Evolutionary conservation across 2,888 invertebrate genomes (phyloP).

Genomic region (Flexamia atlantica): DNA sequence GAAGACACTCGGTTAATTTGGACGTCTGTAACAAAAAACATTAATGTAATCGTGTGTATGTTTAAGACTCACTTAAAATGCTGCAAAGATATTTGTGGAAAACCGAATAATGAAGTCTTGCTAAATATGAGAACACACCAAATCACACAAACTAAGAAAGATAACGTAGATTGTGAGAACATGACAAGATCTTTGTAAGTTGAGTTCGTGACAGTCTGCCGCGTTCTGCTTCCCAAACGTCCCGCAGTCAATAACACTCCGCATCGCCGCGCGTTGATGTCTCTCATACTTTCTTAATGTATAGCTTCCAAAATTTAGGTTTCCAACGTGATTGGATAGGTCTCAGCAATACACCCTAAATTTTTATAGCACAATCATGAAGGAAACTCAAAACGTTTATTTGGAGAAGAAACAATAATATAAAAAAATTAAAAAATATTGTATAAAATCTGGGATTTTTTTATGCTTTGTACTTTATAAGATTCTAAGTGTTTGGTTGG

Average conservation of each 20-base stretch:
- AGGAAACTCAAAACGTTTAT: too few species aligned
- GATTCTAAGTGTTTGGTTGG: too few species aligned
- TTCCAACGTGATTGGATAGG: too few species aligned
- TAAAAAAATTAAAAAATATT: too few species aligned
- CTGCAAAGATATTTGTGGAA: slow-evolving; percentile 1
- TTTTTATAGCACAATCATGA: too few species aligned
- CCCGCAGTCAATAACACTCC: not conserved
- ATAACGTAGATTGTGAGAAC: not conserved
- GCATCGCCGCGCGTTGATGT: not conserved
- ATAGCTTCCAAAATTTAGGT: too few species aligned
- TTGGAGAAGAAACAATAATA: too few species aligned
- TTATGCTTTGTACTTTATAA: too few species aligned
- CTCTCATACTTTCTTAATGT: not conserved
- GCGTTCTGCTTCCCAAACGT: slow-evolving; percentile 11
- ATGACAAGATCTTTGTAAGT: not conserved
- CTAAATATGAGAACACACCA: slow-evolving; percentile 17
- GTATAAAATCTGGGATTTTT: too few species aligned
- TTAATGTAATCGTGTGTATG: not conserved
- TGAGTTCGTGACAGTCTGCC: not conserved
- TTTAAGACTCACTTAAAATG: slow-evolving; percentile 12
- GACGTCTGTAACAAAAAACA: slow-evolving; percentile 41
- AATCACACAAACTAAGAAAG: not conserved
- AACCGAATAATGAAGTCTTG: not conserved
- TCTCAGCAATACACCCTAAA: too few species aligned
- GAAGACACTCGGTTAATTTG: slow-evolving; percentile 33